phyloP scores from a whole-genome alignment of 2,797 vertebrate genomes.

The Gymnothorax javanicus region DNA sequence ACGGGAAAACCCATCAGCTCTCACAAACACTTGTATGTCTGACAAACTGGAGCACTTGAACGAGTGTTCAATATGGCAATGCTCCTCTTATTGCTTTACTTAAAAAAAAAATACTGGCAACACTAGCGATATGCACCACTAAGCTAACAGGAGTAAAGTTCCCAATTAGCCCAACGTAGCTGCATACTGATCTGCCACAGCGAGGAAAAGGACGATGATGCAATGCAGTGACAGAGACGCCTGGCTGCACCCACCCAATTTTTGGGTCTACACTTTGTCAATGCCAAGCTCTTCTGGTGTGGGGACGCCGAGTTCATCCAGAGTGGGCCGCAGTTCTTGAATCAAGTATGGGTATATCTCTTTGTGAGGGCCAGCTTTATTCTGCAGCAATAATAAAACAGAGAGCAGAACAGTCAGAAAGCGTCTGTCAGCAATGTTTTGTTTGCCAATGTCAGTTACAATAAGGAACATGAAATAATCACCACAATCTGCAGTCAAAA shows the following conservation, averaged over 20 bases:
- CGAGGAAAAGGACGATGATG: not conserved
- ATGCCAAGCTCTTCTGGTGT: slow-evolving; percentile 95
- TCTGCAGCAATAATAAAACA: slow-evolving; percentile 63
- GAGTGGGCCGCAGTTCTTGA: slow-evolving; percentile 91
- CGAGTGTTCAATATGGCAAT: not conserved
- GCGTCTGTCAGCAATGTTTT: no score
- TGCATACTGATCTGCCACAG: not conserved
- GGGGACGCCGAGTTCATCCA: slow-evolving; percentile 92
- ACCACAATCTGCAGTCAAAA: not conserved
- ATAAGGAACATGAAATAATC: not conserved
- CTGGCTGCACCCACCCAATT: slow-evolving; percentile 51
- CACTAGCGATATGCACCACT: no score
- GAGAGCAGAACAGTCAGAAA: not conserved
- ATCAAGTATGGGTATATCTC: slow-evolving; percentile 96
- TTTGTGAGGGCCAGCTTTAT: slow-evolving; percentile 93
- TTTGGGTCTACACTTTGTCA: slow-evolving; percentile 77
- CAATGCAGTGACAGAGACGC: not conserved
- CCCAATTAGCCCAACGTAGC: not conserved
- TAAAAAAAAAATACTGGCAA: not conserved
- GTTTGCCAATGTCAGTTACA: not conserved
- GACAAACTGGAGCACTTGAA: no score
- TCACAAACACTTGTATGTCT: not conserved
- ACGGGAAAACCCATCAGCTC: no score
- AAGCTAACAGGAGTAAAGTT: not conserved
- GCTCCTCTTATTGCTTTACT: not conserved